Conservation (phyloP, 2,113 vertebrate species). For the Syngnathus floridae region DNA sequence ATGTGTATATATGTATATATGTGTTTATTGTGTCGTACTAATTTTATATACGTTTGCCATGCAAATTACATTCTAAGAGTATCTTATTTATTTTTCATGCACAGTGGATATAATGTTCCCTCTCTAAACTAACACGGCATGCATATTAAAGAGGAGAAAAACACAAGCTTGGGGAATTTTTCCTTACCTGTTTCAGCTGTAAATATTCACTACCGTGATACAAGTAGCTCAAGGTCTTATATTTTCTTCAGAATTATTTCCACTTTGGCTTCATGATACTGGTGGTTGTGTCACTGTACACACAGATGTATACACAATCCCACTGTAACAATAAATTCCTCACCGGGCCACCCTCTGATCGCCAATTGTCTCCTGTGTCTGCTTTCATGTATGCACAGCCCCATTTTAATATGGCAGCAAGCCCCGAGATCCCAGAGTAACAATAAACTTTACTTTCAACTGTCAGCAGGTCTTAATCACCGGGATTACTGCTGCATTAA, state of each 20-base stretch:
- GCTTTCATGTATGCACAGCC: slow-evolving; percentile 55
- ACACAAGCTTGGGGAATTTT: neutral
- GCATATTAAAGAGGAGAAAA: neutral
- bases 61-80: neutral
- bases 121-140: neutral
- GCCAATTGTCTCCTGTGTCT: slow-evolving; percentile 48
- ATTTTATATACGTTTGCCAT: neutral
- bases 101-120: neutral
- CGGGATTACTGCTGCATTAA: slow-evolving; percentile 79
- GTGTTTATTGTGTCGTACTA: neutral
- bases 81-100: neutral
- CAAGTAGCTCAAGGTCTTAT: slow-evolving; percentile 4
- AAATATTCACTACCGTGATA: neutral
- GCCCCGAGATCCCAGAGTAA: slow-evolving; percentile 67
- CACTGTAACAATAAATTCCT: slow-evolving; percentile 48
- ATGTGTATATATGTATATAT: too few species aligned
- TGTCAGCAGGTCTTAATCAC: slow-evolving; percentile 87
- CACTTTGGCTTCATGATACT: slow-evolving; percentile 1
- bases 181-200: neutral
- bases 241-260: slow-evolving; percentile 1
- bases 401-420: slow-evolving; percentile 66
- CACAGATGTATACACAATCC: slow-evolving; percentile 37
- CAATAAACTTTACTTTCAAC: slow-evolving; percentile 76
- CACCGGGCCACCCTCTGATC: slow-evolving; percentile 58
- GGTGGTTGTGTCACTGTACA: slow-evolving; percentile 19